A percentile compares a stretch with the other conserved stretches of the same genome.
Evolutionary conservation across 2,113 vertebrate species (phyloP).

Genomic region (Actenoides hombroni): DNA sequence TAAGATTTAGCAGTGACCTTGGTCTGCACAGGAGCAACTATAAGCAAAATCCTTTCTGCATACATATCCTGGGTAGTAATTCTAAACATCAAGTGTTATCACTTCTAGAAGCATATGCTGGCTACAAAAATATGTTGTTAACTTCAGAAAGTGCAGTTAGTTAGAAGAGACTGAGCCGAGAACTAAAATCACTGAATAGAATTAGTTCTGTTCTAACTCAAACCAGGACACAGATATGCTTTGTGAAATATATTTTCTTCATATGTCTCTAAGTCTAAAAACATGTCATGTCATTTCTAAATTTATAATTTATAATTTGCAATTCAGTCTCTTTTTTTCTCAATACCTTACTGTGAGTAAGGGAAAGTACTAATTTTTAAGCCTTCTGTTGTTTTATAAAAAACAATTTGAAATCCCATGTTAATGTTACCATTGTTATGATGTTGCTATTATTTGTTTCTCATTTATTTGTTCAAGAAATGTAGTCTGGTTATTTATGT

Average conservation of each 20-base stretch:
- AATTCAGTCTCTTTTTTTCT: background rate
- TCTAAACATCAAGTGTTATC: too few relatives aligned
- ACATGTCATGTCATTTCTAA: background rate
- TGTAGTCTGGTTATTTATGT: background rate
- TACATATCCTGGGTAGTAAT: too few relatives aligned
- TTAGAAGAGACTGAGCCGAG: too few relatives aligned
- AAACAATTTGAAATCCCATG: background rate
- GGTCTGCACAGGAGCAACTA: too few relatives aligned
- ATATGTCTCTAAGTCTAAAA: background rate
- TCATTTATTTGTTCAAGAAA: background rate
- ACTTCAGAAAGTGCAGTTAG: too few relatives aligned
- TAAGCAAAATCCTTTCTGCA: too few relatives aligned
- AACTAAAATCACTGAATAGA: too few relatives aligned
- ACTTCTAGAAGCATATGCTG: too few relatives aligned
- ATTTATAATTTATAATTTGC: constrained; percentile 12
- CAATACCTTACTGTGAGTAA: constrained; percentile 1
- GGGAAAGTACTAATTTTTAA: background rate
- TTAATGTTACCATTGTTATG: background rate
- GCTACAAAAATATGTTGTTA: too few relatives aligned
- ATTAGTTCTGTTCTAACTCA: too few relatives aligned
- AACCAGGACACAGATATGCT: too few relatives aligned
- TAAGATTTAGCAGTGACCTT: too few relatives aligned
- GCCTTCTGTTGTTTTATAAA: background rate
- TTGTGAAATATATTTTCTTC: constrained; percentile 28
- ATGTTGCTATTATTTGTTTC: background rate